These are phyloP conservation scores for Pseudomugil tenellus DNA, from an alignment of 2,797 vertebrate genomes.

Conservation along the genomic window DNA sequence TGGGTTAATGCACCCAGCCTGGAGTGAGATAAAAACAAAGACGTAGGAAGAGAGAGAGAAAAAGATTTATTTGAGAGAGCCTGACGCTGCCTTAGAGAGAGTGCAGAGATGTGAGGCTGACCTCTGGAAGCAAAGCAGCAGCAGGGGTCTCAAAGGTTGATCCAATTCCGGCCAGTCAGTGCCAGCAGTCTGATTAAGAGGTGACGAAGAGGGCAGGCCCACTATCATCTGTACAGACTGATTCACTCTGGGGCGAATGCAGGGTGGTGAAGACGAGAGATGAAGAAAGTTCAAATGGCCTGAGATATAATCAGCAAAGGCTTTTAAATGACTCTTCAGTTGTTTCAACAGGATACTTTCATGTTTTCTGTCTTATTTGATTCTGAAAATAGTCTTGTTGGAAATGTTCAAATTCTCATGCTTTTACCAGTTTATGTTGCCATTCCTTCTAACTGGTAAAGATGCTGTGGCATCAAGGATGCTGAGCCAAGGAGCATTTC, in stretches of 20 bases:
- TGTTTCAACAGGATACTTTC: background rate
- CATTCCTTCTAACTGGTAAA: background rate
- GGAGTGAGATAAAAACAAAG: constrained; percentile 68
- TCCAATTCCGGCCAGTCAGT: constrained; percentile 68
- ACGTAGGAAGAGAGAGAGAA: constrained; percentile 63
- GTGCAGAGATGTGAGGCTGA: constrained; percentile 61
- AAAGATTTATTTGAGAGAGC: constrained; percentile 64
- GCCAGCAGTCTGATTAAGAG: constrained; percentile 74
- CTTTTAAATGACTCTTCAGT: constrained; percentile 3
- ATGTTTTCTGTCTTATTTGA: background rate
- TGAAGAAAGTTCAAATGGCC: constrained; percentile 31
- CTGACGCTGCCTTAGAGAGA: constrained; percentile 46
- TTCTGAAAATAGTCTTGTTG: background rate
- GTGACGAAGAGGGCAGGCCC: constrained; percentile 66
- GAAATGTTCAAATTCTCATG: background rate
- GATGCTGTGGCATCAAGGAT: background rate
- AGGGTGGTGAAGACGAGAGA: constrained; percentile 18
- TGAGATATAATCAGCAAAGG: constrained; percentile 30
- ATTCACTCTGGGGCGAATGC: constrained; percentile 34
- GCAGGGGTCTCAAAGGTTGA: constrained; percentile 68
- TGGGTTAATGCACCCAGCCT: constrained; percentile 65
- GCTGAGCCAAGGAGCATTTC: background rate
- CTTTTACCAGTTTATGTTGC: background rate
- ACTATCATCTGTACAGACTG: constrained; percentile 50
- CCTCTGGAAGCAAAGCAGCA: constrained; percentile 68